Evolutionary conservation across 2,888 invertebrate genomes (phyloP).

Genomic region (Steromphala cineraria): DNA sequence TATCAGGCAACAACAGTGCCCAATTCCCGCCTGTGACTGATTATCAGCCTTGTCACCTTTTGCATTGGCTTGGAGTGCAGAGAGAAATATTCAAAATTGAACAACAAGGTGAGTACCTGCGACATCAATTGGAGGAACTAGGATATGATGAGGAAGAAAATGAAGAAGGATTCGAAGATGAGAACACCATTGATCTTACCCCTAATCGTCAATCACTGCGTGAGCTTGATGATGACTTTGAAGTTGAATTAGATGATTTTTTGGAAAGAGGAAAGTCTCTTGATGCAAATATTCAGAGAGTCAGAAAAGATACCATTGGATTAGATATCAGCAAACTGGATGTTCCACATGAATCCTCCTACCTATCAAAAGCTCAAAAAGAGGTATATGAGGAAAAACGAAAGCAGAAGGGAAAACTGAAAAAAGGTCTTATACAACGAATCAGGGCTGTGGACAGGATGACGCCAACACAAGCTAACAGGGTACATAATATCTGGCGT

Average conservation of each 20-base stretch:
- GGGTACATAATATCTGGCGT: constrained; percentile 56
- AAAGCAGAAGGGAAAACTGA: constrained; percentile 39
- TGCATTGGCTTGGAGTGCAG: constrained; percentile 53
- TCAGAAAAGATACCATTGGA: background rate
- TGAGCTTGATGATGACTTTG: constrained; percentile 42
- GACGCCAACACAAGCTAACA: constrained; percentile 49
- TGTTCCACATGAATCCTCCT: constrained; percentile 22
- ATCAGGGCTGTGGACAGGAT: constrained; percentile 49
- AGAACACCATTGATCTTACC: constrained; percentile 26
- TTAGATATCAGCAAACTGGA: background rate
- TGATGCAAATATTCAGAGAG: background rate
- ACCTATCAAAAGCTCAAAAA: background rate
- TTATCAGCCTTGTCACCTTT: constrained; percentile 30
- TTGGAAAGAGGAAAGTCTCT: background rate
- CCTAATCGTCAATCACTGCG: constrained; percentile 31
- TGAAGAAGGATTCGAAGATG: constrained; percentile 39
- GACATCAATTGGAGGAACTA: background rate
- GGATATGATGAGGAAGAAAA: constrained; percentile 33
- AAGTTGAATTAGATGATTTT: constrained; percentile 26
- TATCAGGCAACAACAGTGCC: constrained; percentile 17
- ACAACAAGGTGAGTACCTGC: background rate
- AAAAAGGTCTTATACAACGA: constrained; percentile 37
- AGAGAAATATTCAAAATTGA: background rate
- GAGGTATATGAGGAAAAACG: constrained; percentile 24
- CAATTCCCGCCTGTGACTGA: constrained; percentile 2